phyloP scores from a whole-genome alignment of 2,888 invertebrate species.

The Rhagonycha fulva region DNA sequence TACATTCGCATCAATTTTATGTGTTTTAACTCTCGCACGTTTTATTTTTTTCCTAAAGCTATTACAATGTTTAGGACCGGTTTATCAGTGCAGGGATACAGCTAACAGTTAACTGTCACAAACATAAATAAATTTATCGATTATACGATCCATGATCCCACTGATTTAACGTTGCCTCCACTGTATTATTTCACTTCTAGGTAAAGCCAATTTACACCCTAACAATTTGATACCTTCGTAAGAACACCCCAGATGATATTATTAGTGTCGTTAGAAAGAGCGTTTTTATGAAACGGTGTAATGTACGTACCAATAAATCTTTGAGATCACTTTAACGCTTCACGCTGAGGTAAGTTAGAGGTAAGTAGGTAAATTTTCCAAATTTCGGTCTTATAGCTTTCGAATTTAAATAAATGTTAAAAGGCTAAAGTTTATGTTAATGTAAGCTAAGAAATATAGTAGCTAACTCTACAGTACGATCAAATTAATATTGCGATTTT shows the following conservation, averaged over 20 bases:
- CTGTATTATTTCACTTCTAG: neutral
- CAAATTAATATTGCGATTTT: too few relatives aligned
- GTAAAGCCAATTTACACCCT: neutral
- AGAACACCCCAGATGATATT: neutral
- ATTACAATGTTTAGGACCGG: neutral
- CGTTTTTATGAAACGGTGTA: neutral
- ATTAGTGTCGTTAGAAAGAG: neutral
- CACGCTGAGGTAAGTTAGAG: neutral
- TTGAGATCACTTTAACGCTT: neutral
- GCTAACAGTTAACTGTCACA: neutral
- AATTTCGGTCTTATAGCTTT: neutral
- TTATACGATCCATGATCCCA: neutral
- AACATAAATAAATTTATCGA: neutral
- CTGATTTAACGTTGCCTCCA: neutral
- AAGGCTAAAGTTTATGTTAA: neutral
- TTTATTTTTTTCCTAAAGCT: neutral
- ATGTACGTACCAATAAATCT: neutral
- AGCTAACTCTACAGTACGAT: neutral
- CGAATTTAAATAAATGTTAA: neutral
- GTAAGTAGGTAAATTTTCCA: neutral
- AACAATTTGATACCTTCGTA: neutral
- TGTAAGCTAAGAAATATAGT: neutral
- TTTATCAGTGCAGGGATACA: neutral
- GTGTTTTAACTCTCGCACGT: neutral
- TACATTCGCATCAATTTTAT: neutral